Evolutionary conservation across 2,113 vertebrate species (phyloP).

Genomic region (Clarias macrocephalus): DNA sequence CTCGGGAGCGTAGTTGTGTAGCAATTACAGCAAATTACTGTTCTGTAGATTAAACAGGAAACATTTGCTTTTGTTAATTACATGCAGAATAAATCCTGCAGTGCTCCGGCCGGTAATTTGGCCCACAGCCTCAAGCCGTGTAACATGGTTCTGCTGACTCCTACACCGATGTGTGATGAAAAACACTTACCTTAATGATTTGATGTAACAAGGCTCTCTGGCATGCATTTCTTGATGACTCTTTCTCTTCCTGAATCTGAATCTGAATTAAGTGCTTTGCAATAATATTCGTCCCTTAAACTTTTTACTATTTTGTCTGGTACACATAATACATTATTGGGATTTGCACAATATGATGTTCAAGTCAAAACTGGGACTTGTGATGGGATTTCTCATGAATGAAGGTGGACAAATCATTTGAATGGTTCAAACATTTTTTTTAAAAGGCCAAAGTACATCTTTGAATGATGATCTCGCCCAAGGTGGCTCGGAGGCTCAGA

Average conservation of each 20-base stretch:
- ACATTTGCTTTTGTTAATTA: constrained; percentile 21
- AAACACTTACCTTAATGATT: background rate
- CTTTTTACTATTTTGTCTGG: background rate
- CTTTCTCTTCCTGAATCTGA: background rate
- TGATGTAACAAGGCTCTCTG: background rate
- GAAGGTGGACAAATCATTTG: too few relatives aligned
- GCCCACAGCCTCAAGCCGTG: background rate
- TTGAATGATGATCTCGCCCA: too few relatives aligned
- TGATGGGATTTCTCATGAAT: too few relatives aligned
- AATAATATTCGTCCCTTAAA: background rate
- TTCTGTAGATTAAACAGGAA: constrained; percentile 12
- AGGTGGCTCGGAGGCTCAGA: too few relatives aligned
- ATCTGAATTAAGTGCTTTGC: background rate
- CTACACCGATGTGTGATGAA: background rate
- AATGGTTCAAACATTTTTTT: too few relatives aligned
- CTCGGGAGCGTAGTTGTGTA: background rate
- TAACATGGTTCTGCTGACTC: background rate
- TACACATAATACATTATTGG: background rate
- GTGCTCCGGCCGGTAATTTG: background rate
- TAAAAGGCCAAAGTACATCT: too few relatives aligned
- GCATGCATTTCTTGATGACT: background rate
- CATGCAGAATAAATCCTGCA: background rate
- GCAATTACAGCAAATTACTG: constrained; percentile 21
- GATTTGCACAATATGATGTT: background rate
- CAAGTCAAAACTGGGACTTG: too few relatives aligned